These are phyloP conservation scores for Sarotherodon lohbergeri DNA, from an alignment of 2,113 vertebrate genomes.

Conservation along the genomic window DNA sequence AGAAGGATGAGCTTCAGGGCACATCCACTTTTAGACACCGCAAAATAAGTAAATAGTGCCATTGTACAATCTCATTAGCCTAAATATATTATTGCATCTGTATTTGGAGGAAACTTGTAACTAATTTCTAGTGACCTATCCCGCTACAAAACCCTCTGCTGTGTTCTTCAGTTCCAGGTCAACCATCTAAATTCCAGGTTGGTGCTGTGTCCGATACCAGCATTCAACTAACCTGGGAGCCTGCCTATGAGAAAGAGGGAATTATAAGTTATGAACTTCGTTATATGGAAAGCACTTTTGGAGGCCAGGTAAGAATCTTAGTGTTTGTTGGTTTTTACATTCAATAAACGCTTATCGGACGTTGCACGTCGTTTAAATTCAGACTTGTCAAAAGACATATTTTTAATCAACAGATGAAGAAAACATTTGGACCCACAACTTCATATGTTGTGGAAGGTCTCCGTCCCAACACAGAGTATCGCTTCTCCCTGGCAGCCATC, in stretches of 20 bases:
- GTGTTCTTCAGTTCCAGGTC: conserved; percentile 83
- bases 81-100: not conserved
- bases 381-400: not conserved
- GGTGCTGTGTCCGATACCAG: conserved; percentile 90
- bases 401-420: conserved; percentile 75
- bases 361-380: not conserved
- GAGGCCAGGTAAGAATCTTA: conserved; percentile 74
- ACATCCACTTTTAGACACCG: not conserved
- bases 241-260: conserved; percentile 86
- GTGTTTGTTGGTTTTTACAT: not conserved
- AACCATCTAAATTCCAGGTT: conserved; percentile 91
- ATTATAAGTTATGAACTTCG: conserved; percentile 89
- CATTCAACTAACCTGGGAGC: conserved; percentile 88
- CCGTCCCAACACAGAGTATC: conserved; percentile 91
- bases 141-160: not conserved
- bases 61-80: not conserved
- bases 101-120: not conserved
- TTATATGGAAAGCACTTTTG: conserved; percentile 79
- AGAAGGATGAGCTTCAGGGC: not conserved
- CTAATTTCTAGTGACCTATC: not conserved
- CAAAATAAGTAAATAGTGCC: not conserved
- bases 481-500: conserved; percentile 91
- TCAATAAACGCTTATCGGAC: not conserved
- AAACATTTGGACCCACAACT: conserved; percentile 82
- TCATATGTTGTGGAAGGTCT: conserved; percentile 86